Evolutionary conservation across 2,113 vertebrate genomes (phyloP), one percentile per base, ranked within the genome.

Genomic region (Hypanus sabinus): DNA sequence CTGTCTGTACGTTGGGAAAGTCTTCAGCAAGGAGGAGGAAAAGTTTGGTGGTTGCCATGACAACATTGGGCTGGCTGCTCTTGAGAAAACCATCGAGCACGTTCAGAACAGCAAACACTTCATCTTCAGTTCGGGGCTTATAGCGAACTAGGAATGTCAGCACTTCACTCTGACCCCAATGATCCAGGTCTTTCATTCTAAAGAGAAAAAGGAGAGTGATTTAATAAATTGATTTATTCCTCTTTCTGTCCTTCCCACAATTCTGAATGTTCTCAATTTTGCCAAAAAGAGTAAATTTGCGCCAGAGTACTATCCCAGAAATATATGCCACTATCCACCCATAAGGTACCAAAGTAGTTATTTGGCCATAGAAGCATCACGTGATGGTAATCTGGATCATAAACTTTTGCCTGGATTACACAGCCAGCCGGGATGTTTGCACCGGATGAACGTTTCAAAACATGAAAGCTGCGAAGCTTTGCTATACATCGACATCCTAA

Each of bases 71-170:
- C 94, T 98, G 98, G 91, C 96, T 96, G 95, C 97, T 98, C 95
- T 98, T 98, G 94, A 99, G 97, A 94, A 96, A 98, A 7, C 94
- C 81, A 7, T 99, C 99, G 94, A 99, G 95, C 71, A 98, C 95
- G 94, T 98, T 99, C 94, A 99, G 98, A 94, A 99, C 98, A 96
- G 99, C 98, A 4, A 99, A 99, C 80, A 99, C 97, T 83, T 99
- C 99, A 4, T 98, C 98, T 76, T 99, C 98, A 0, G 96, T 96
- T 85, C 97, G 97, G 36, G 99, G 98, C 0, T 68, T 96, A 96
- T 99, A 99, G 75, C 98, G 98, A 91, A 98, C 97, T n/a, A 99
- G 97, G 95, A 98, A 97, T 94, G 96, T 95, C 68, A 99, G 95
- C 16, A 99, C 98, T 95, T 99, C 98, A 0, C 98, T 98, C 95